Conservation (phyloP, 2,113 vertebrate genomes). For the Platichthys flesus region DNA sequence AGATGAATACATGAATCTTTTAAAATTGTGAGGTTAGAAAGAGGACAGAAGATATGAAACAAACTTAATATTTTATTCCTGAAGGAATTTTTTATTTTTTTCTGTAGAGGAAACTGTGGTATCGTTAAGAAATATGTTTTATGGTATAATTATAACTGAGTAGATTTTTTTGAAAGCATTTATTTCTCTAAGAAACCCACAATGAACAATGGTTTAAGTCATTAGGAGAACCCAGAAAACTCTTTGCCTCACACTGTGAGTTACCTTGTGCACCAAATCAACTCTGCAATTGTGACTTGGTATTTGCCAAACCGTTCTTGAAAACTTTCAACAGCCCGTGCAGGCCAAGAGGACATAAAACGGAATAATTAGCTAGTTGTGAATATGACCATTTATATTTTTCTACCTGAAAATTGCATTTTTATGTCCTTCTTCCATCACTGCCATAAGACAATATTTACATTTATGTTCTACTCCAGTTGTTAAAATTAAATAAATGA, state of each 20-base stretch:
- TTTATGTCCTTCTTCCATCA: neutral
- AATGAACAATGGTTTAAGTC: constrained; percentile 1
- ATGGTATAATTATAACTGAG: neutral
- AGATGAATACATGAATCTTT: neutral
- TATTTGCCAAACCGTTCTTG: constrained; percentile 12
- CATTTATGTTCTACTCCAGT: neutral
- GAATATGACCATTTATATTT: neutral
- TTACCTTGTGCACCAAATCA: neutral
- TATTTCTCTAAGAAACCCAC: neutral
- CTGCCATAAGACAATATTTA: neutral
- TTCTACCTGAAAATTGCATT: neutral
- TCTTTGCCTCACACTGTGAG: neutral
- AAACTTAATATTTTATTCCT: neutral
- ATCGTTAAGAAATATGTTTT: neutral
- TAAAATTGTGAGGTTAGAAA: neutral
- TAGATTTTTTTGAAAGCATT: too few relatives aligned
- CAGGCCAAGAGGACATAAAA: constrained; percentile 20
- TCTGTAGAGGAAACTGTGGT: neutral
- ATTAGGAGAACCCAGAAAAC: neutral
- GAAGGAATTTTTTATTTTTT: neutral
- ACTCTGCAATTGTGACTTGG: neutral
- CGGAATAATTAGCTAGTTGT: neutral
- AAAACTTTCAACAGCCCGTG: constrained; percentile 3
- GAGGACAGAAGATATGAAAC: neutral
- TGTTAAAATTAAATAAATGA: neutral